Base-by-base conservation (phyloP, 2,888 invertebrate genomes). In the Rhodophaea formosa region DNA sequence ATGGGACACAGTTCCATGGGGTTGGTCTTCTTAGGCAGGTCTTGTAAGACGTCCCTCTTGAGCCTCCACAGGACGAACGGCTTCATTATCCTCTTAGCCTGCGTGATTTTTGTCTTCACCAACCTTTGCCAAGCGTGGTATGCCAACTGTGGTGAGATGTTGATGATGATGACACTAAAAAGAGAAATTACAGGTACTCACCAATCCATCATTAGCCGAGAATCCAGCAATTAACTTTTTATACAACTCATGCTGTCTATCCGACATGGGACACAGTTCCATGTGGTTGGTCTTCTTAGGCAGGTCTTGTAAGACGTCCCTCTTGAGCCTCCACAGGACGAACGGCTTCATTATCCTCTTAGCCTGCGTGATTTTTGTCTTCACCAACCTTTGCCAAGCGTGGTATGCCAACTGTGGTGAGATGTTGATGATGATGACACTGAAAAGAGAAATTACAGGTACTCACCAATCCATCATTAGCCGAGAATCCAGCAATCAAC, bases 341-440 rank as follows among this genome's bases (percentile, higher is more conserved):
- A 99, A 99, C 0, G 99, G 99, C 80, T 96, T 96, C 96, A 99
- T 98, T 67, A 99, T 98, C 53, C 95, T 93, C 79, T 99, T 98
- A 0, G 99, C 99, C 73, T 98, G 97, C 12, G 95, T 94, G 46
- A 99, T 96, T 82, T 98, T 96, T 59, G 96, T 95, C 75, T 95
- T 94, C 78, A n/a, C n/a, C n/a, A 5, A 23, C 23, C 23, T 23
- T 23, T 23, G 23, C 5, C 23, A 2, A 23, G 23, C 23, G 23
- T 23, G 23, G 23, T n/a, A n/a, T n/a, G n/a, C n/a, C n/a, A n/a
- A 23, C 23, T 23, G 2, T 23, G 23, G 5, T 23, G 23, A 3
- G 3, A 23, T 23, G 23, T 3, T 23, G 23, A 23, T 23, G 23
- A 23, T 23, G 23, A 3, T 23, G 23, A 23, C 23, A 23, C 23